Conservation (phyloP, 1,140 invertebrate genomes). For the Drusus annulatus region DNA sequence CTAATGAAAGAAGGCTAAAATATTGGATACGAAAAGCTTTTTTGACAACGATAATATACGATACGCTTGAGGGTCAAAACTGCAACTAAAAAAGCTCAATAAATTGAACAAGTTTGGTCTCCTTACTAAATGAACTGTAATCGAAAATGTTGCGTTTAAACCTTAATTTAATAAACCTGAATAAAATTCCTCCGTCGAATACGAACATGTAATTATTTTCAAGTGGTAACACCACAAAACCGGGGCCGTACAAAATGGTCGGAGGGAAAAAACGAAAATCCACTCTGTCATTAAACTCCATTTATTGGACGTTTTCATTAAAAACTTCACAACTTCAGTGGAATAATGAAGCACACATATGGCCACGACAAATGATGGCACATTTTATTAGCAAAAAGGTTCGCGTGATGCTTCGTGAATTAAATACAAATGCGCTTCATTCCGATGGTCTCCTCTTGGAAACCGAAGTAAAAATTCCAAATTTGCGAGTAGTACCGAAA, state of each 20-base stretch:
- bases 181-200: constrained; percentile 1
- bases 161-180: constrained; percentile 5
- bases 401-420: constrained; percentile 14
- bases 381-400: constrained; percentile 29
- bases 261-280: constrained; percentile 35
- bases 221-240: constrained; percentile 29
- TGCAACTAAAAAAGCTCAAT: too few relatives aligned
- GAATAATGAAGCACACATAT: constrained; percentile 27
- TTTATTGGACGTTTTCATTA: constrained; percentile 39
- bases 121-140: too few relatives aligned
- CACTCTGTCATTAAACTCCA: constrained; percentile 33
- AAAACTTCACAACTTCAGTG: constrained; percentile 29
- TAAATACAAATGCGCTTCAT: constrained; percentile 23
- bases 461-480: too few relatives aligned
- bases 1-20: too few relatives aligned
- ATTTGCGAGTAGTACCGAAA: too few relatives aligned
- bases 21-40: too few relatives aligned
- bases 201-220: constrained; percentile 20
- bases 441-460: background rate
- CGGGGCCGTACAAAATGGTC: background rate
- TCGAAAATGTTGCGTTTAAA: background rate
- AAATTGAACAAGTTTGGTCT: too few relatives aligned
- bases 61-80: too few relatives aligned
- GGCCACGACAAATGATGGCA: constrained; percentile 20
- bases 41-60: too few relatives aligned